Evolutionary conservation across 2,113 vertebrate genomes (phyloP), one percentile per base, ranked within the genome.

Genomic region (Hypocryptadius cinnamomeus): DNA sequence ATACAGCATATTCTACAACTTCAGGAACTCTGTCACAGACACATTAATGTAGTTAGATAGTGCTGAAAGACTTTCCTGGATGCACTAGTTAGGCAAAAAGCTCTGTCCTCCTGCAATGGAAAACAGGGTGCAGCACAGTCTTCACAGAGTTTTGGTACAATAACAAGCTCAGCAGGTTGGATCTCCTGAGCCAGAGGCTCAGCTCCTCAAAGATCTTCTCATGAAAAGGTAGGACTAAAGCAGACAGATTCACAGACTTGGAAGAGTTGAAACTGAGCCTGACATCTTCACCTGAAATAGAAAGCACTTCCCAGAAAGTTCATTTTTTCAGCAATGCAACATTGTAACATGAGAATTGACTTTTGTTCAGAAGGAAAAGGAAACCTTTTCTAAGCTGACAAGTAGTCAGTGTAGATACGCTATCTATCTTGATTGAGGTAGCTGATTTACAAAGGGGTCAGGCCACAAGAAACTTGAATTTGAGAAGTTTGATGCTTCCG

Each of bases 251-350:
- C 68, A 47, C 35, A 87, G 69, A 91, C 79, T 57, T 86, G 69
- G 63, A 50, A 66, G 22, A 37, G 21, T 53, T 95, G 69, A 92
- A 95, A 96, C 86, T 37, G 11, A 93, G 53, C 39, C 78, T 94
- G 56, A 92, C 50, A 45, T 90, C 37, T 57, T 74, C 31, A 33
- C 27, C 64, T 31, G 50, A 85, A 95, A 79, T 14, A 92, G 53
- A 95, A 97, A 87, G 59, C 22, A 30, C 31, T 78, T 87, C 25
- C 77, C 57, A 39, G 79, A 79, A 79, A 61, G 11, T 69, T 28
- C 6, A 33, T 50, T 65, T 54, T 94, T 94, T 47, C 80, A 53
- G 54, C 83, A 93, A 22, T 30, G 10, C 15, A 66, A 31, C 24
- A 4, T 11, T 79, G 56, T 90, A 42, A 81, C 69, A 24, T 48